These are phyloP conservation scores for Avahi laniger DNA, from an alignment of 2,797 vertebrate genomes.

Conservation along the genomic window DNA sequence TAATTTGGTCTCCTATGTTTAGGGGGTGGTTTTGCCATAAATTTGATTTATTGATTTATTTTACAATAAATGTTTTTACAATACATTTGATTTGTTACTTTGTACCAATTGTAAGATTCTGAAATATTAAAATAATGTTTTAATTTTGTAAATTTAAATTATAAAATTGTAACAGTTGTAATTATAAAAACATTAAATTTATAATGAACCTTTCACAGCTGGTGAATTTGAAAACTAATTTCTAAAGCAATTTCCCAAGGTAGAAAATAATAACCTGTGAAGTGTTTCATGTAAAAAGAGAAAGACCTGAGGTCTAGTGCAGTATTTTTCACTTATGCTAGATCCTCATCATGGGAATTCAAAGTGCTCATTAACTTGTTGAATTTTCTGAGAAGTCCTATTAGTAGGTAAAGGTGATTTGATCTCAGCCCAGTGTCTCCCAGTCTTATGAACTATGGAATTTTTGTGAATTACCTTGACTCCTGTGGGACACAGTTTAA, in stretches of 20 bases:
- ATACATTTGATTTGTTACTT: neutral
- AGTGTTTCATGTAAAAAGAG: neutral
- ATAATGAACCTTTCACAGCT: neutral
- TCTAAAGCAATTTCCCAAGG: neutral
- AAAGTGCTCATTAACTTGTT: neutral
- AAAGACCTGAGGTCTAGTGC: neutral
- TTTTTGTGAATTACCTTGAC: neutral
- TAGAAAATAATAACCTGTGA: neutral
- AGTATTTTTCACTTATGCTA: neutral
- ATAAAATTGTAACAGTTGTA: neutral
- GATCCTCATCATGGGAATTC: neutral
- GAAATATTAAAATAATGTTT: neutral
- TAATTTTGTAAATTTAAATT: slow-evolving; percentile 31
- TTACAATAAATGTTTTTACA: neutral
- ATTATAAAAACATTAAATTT: slow-evolving; percentile 35
- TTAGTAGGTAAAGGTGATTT: neutral
- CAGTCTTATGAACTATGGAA: neutral
- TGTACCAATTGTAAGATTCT: slow-evolving; percentile 1
- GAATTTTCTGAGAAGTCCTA: neutral
- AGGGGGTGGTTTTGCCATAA: neutral
- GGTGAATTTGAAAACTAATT: slow-evolving; percentile 29
- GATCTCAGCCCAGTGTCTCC: neutral
- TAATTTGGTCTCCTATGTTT: neutral
- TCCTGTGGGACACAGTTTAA: neutral
- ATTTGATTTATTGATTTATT: neutral